Evolutionary conservation across 2,888 invertebrate species (phyloP).

Genomic region (Caenorhabditis drosophilae): DNA sequence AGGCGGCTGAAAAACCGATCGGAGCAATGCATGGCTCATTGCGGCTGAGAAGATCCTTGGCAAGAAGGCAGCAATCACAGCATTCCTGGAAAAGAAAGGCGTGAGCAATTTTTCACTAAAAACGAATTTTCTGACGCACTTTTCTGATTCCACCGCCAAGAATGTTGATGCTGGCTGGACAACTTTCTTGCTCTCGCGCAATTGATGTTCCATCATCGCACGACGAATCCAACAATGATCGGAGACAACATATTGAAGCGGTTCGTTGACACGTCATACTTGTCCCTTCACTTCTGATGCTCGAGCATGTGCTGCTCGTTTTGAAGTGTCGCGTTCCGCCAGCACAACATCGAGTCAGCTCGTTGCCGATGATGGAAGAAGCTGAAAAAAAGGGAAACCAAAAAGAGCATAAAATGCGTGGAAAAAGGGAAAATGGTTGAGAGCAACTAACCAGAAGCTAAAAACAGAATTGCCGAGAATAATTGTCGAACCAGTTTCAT

Average conservation of each 20-base stretch:
- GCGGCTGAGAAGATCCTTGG: slow-evolving; percentile 59
- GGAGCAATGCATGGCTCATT: slow-evolving; percentile 63
- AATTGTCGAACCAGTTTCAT: too few relatives aligned
- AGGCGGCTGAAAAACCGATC: slow-evolving; percentile 60
- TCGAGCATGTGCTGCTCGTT: slow-evolving; percentile 56
- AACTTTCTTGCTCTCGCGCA: slow-evolving; percentile 47
- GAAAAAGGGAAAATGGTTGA: too few relatives aligned
- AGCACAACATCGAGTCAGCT: slow-evolving; percentile 65
- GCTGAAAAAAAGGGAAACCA: not conserved
- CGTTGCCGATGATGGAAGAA: slow-evolving; percentile 20
- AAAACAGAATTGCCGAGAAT: too few relatives aligned
- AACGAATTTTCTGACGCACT: slow-evolving; percentile 24
- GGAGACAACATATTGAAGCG: slow-evolving; percentile 67
- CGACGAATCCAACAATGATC: slow-evolving; percentile 61
- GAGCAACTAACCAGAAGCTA: too few relatives aligned
- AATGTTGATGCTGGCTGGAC: slow-evolving; percentile 52
- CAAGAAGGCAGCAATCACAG: slow-evolving; percentile 68
- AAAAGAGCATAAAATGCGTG: slow-evolving; percentile 3
- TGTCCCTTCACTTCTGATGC: slow-evolving; percentile 56
- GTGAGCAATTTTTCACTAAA: not conserved
- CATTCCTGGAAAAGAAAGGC: slow-evolving; percentile 59
- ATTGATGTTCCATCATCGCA: slow-evolving; percentile 55
- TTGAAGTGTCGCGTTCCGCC: slow-evolving; percentile 65
- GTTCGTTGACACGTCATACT: slow-evolving; percentile 59
- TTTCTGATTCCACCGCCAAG: slow-evolving; percentile 64